Percentiles rank a stretch among this genome's conserved stretches.
phyloP scores from a whole-genome alignment of 2,113 vertebrate species.

The Actinemys pallida region DNA sequence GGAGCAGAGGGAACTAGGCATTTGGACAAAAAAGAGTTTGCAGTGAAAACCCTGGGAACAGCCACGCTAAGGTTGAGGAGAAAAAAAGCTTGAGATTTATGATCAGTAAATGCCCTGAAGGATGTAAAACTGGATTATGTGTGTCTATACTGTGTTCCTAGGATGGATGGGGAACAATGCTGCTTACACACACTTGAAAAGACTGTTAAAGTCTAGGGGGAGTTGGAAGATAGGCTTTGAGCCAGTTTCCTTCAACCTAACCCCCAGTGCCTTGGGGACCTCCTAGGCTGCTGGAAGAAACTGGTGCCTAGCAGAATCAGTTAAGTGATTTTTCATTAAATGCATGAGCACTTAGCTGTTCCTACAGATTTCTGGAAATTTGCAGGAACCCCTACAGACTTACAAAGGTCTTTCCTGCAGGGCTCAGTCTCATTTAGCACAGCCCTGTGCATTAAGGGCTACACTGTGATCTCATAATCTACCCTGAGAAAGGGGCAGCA shows the following conservation, averaged over 20 bases:
- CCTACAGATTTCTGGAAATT: not conserved
- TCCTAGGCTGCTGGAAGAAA: not conserved
- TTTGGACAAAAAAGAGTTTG: not conserved
- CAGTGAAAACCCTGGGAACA: conserved; percentile 12
- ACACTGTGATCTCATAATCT: not conserved
- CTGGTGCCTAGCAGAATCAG: not conserved
- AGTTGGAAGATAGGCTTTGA: not conserved
- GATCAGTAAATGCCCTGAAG: not conserved
- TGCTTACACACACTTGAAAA: conserved; percentile 2
- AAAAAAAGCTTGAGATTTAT: not conserved
- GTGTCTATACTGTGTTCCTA: not conserved
- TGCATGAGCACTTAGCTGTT: not conserved
- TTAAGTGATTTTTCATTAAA: not conserved
- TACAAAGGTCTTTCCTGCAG: not conserved
- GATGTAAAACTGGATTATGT: not conserved
- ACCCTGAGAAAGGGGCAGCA: not conserved
- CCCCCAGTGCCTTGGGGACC: not conserved
- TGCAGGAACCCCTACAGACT: not conserved
- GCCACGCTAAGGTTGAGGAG: not conserved
- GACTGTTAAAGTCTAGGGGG: not conserved
- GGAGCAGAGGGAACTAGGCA: not conserved
- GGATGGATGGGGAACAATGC: not conserved
- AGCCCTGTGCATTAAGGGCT: not conserved
- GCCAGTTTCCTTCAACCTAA: not conserved
- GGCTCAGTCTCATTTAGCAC: not conserved